phyloP scores from a whole-genome alignment of 2,113 vertebrate genomes.

The Xenus cinereus region DNA sequence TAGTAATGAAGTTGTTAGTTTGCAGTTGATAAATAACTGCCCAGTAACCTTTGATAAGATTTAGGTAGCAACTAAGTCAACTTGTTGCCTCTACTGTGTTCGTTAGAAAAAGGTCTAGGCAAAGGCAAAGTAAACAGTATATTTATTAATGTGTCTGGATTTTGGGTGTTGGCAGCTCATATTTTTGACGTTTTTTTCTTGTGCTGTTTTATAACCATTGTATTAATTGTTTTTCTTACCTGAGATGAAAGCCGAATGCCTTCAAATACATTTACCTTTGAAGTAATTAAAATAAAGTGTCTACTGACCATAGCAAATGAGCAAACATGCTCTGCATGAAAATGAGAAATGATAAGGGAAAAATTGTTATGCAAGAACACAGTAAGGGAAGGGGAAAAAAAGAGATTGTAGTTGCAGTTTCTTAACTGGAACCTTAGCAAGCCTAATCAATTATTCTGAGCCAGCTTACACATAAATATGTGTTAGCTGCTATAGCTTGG shows the following conservation, averaged over 20 bases:
- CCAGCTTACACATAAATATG: constrained; percentile 27
- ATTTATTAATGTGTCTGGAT: neutral
- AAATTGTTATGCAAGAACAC: constrained; percentile 23
- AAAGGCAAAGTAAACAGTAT: neutral
- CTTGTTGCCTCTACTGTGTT: neutral
- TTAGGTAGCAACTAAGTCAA: neutral
- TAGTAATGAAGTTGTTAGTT: neutral
- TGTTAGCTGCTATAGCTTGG: constrained; percentile 33
- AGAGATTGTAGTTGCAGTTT: constrained; percentile 11
- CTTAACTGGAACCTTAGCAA: constrained; percentile 50
- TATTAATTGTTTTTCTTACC: constrained; percentile 62
- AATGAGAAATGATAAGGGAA: constrained; percentile 56
- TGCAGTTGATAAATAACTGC: neutral
- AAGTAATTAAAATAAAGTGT: constrained; percentile 63
- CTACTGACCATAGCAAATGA: constrained; percentile 52
- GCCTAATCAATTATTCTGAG: constrained; percentile 61
- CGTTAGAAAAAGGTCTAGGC: neutral
- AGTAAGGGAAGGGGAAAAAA: neutral
- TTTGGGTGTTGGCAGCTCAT: neutral
- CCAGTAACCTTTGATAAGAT: neutral
- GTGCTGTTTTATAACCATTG: constrained; percentile 4
- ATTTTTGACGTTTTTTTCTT: neutral
- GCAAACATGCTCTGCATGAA: constrained; percentile 12
- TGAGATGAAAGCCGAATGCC: constrained; percentile 22
- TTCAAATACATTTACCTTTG: constrained; percentile 50